phyloP scores from a whole-genome alignment of 1,140 invertebrate genomes.

The Ips typographus region DNA sequence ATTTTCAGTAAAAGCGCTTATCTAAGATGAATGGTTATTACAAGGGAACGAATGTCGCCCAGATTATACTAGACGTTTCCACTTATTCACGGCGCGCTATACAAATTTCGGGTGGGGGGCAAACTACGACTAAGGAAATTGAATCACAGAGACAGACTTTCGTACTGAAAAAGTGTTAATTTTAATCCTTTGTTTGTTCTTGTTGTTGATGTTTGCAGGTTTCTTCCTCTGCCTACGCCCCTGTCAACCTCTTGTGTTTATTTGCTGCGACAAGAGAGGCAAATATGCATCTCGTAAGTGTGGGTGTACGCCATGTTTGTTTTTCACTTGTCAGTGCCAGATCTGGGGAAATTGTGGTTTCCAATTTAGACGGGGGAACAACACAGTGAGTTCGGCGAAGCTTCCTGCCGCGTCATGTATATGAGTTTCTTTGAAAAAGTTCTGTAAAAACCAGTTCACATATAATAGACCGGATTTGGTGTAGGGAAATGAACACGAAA shows the following conservation, averaged over 20 bases:
- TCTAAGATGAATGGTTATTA: conserved; percentile 26
- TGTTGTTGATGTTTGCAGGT: neutral
- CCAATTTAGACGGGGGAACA: neutral
- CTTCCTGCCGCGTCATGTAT: too few relatives aligned
- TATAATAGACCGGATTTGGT: too few relatives aligned
- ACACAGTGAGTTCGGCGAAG: too few relatives aligned
- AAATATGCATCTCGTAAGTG: neutral
- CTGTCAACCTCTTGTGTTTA: neutral
- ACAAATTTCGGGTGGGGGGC: neutral
- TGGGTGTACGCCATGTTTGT: neutral
- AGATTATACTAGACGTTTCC: neutral
- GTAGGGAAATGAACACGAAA: too few relatives aligned
- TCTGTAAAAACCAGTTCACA: too few relatives aligned
- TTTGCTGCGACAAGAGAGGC: neutral
- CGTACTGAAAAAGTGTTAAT: neutral
- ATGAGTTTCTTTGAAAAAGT: too few relatives aligned
- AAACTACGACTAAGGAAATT: neutral
- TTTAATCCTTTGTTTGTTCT: too few relatives aligned
- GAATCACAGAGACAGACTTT: neutral
- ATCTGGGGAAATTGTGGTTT: neutral
- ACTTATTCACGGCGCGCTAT: neutral
- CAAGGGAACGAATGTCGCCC: neutral
- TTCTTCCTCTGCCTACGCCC: neutral
- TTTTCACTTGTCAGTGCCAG: neutral
- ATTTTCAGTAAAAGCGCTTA: conserved; percentile 25